Evolutionary conservation across 2,113 vertebrate genomes (phyloP).

Genomic region (Boulengerochromis microlepis): DNA sequence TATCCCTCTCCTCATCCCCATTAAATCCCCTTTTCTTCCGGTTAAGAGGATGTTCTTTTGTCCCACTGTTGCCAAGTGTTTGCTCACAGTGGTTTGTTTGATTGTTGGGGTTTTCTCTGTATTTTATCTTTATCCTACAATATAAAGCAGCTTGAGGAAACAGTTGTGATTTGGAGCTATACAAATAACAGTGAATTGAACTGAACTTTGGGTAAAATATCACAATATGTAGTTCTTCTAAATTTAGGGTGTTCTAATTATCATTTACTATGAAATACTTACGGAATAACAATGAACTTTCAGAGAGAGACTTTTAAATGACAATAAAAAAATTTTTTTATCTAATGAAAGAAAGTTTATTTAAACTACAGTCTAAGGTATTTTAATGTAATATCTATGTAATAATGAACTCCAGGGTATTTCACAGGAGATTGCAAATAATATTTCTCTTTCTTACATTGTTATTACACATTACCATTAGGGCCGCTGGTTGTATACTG

Average conservation of each 20-base stretch:
- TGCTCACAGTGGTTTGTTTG: not conserved
- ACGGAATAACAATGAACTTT: not conserved
- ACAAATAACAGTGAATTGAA: not conserved
- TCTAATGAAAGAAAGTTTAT: not conserved
- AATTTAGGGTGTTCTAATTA: not conserved
- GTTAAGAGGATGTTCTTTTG: not conserved
- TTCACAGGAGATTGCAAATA: not conserved
- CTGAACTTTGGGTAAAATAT: not conserved
- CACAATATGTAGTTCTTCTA: not conserved
- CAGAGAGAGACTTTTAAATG: not conserved
- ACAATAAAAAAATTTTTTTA: fast-evolving
- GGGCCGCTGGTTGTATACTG: not conserved
- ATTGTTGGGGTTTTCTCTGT: not conserved
- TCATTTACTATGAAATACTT: not conserved
- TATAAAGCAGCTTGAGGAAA: not conserved
- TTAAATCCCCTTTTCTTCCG: not conserved
- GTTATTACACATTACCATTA: not conserved
- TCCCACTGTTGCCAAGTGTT: not conserved
- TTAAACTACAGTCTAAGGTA: not conserved
- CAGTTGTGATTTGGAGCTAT: not conserved
- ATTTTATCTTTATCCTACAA: not conserved
- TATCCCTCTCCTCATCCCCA: not conserved
- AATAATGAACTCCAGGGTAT: not conserved
- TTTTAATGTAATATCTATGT: not conserved
- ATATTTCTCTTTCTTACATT: not conserved